A percentile compares a stretch with the other conserved stretches of the same genome.
Evolutionary conservation across 1,140 invertebrate genomes (phyloP).

Genomic region (Eciton burchellii): DNA sequence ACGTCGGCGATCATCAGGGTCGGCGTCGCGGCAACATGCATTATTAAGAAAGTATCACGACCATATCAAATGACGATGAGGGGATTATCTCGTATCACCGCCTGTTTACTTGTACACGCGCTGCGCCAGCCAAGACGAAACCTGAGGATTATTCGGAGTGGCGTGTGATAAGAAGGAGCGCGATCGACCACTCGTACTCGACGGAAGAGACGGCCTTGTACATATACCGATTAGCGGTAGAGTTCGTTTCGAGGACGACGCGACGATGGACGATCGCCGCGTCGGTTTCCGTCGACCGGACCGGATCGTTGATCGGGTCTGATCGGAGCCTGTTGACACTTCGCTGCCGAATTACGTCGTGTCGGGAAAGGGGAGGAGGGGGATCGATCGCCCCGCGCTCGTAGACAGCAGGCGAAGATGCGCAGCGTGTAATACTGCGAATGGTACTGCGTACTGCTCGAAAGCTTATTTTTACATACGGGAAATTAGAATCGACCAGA

Average conservation of each 20-base stretch:
- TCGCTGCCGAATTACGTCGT: background rate
- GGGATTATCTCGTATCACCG: slow-evolving; percentile 62
- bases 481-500: slow-evolving; percentile 44
- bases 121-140: slow-evolving; percentile 62
- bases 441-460: background rate
- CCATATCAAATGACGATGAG: slow-evolving; percentile 72
- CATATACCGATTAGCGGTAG: slow-evolving; percentile 68
- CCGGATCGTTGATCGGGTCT: too few relatives aligned
- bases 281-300: slow-evolving; percentile 48
- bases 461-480: slow-evolving; percentile 65
- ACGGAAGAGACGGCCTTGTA: slow-evolving; percentile 67
- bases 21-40: slow-evolving; percentile 53
- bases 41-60: slow-evolving; percentile 76
- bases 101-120: slow-evolving; percentile 60
- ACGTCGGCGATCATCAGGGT: background rate
- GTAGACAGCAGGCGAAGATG: background rate
- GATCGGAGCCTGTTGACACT: slow-evolving; percentile 1
- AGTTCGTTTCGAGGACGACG: slow-evolving; percentile 39
- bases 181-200: slow-evolving; percentile 53
- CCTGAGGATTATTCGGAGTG: slow-evolving; percentile 72
- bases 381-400: background rate
- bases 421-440: slow-evolving; percentile 27
- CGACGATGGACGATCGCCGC: slow-evolving; percentile 34
- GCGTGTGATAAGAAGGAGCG: slow-evolving; percentile 50
- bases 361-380: background rate